phyloP scores from a whole-genome alignment of 2,888 invertebrate species.

The Trisateles emortualis region DNA sequence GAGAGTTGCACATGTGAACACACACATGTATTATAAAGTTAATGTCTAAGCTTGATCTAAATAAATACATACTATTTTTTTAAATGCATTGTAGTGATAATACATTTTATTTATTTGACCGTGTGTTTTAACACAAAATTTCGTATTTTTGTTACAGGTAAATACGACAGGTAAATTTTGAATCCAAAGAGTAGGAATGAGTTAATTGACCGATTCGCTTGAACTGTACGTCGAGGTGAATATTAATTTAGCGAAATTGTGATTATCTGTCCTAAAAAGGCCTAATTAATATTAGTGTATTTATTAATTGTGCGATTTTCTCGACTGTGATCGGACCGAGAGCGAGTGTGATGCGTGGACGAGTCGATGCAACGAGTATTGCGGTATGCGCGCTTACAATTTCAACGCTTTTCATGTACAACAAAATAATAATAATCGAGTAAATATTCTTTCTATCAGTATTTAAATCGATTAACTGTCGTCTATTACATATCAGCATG shows the following conservation, averaged over 20 bases:
- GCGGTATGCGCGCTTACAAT: conserved; percentile 63
- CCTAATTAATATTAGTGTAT: conserved; percentile 85
- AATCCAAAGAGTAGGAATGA: conserved; percentile 76
- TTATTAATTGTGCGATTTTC: conserved; percentile 76
- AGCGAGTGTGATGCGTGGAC: conserved; percentile 58
- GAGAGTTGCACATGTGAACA: too few relatives aligned
- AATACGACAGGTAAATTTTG: conserved; percentile 64
- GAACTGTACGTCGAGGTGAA: conserved; percentile 66
- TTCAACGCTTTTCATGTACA: conserved; percentile 70
- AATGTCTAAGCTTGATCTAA: too few relatives aligned
- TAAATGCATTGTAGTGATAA: too few relatives aligned
- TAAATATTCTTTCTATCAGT: conserved; percentile 75
- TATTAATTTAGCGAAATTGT: conserved; percentile 78
- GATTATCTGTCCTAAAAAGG: conserved; percentile 86
- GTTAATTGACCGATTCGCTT: conserved; percentile 54
- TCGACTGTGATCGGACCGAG: conserved; percentile 77
- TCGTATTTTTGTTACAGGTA: conserved; percentile 51
- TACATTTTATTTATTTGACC: too few relatives aligned
- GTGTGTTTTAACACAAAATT: not conserved
- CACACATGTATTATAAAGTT: too few relatives aligned
- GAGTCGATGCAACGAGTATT: conserved; percentile 42
- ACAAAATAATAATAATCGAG: conserved; percentile 53
- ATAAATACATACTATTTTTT: not conserved
- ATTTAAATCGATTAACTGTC: conserved; percentile 79
- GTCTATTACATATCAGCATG: conserved; percentile 85